Conservation (phyloP, 2,797 vertebrate genomes). For the Ispidina picta region DNA sequence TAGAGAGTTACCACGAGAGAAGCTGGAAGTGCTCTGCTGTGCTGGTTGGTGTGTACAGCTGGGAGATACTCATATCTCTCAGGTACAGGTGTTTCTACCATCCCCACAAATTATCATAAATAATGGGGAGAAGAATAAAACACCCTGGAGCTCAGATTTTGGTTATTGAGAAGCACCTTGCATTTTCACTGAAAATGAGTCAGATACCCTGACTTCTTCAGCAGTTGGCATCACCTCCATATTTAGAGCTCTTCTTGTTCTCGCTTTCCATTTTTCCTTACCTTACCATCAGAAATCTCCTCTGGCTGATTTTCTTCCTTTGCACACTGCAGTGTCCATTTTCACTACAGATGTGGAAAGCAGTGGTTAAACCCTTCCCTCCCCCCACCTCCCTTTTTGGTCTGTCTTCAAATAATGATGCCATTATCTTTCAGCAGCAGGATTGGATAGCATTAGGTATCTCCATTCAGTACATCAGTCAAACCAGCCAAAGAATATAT, state of each 20-base stretch:
- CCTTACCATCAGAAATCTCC: background rate
- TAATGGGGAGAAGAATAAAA: background rate
- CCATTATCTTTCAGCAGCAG: conserved; percentile 32
- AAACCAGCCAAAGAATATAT: conserved; percentile 50
- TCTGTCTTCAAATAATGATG: conserved; percentile 24
- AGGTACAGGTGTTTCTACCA: background rate
- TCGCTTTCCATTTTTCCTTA: background rate
- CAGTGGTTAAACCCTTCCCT: background rate
- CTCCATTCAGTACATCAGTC: conserved; percentile 42
- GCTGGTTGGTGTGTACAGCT: background rate
- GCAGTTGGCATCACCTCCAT: background rate
- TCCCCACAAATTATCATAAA: background rate
- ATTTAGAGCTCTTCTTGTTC: background rate
- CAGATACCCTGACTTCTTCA: background rate
- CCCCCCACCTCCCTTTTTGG: background rate
- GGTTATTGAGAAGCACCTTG: background rate
- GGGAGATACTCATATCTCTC: background rate
- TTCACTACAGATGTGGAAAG: background rate
- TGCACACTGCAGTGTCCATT: background rate
- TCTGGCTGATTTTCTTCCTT: background rate
- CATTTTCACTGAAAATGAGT: background rate
- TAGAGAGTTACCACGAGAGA: background rate
- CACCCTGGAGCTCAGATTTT: background rate
- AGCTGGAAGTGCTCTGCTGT: background rate
- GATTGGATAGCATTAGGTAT: conserved; percentile 1